A percentile compares a stretch with the other conserved stretches of the same genome.
These are phyloP conservation scores for Acronicta leporina DNA, from an alignment of 2,888 invertebrate genomes.

Conservation along the genomic window DNA sequence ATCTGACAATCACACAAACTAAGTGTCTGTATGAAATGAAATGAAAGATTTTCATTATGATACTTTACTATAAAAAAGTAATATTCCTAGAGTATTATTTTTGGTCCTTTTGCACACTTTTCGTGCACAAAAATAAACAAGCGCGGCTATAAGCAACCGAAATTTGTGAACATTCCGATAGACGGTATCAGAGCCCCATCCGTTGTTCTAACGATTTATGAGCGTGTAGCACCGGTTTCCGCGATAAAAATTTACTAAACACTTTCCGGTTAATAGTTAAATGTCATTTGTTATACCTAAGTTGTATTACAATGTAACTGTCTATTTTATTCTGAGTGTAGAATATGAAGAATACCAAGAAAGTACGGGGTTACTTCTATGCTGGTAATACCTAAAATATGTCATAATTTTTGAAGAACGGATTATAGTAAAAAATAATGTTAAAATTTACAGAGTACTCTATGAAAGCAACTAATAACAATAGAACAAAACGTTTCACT, in stretches of 20 bases:
- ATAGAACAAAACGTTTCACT: constrained; percentile 7
- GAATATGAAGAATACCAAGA: no score
- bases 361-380: no score
- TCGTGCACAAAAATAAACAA: constrained; percentile 25
- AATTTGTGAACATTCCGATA: constrained; percentile 47
- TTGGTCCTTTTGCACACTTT: background rate
- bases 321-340: no score
- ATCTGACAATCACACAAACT: constrained; percentile 16
- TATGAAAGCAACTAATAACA: constrained; percentile 15
- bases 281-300: constrained; percentile 12
- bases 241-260: constrained; percentile 46
- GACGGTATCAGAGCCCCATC: constrained; percentile 42
- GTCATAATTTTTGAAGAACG: no score
- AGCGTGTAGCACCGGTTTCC: constrained; percentile 22
- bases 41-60: background rate
- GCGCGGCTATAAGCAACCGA: constrained; percentile 24
- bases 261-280: constrained; percentile 42
- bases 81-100: no score
- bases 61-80: no score
- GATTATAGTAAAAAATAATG: no score
- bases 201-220: constrained; percentile 49
- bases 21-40: background rate
- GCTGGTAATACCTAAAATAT: no score
- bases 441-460: no score
- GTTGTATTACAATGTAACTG: constrained; percentile 1